Evolutionary conservation across 2,797 vertebrate genomes (phyloP).

Genomic region (Pyrocephalus nanus): DNA sequence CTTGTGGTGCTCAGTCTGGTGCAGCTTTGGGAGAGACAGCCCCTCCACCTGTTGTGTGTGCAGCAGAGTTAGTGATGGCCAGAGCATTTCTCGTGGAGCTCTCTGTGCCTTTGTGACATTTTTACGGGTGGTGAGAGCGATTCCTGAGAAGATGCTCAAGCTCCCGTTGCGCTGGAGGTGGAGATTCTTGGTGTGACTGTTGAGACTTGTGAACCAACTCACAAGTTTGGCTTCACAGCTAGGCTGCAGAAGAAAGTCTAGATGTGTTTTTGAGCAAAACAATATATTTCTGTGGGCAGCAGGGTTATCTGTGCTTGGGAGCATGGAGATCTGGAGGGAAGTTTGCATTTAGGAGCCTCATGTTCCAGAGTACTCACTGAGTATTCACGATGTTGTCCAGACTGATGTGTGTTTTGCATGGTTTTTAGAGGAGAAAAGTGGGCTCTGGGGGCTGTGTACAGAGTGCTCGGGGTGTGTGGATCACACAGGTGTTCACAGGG

Average conservation of each 20-base stretch:
- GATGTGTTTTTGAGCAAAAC: neutral
- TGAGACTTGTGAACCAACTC: neutral
- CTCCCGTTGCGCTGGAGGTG: neutral
- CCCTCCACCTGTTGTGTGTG: rapidly evolving
- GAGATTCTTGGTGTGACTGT: neutral
- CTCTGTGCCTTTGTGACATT: neutral
- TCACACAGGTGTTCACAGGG: rapidly evolving
- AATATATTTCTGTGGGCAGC: rapidly evolving
- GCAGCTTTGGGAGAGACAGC: neutral
- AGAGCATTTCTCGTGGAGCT: neutral
- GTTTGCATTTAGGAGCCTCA: neutral
- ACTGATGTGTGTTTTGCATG: rapidly evolving
- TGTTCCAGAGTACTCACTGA: neutral
- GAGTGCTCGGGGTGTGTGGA: neutral
- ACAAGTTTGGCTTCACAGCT: neutral
- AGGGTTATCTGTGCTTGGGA: neutral
- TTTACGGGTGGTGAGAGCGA: neutral
- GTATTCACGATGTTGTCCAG: neutral
- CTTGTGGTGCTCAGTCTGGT: neutral
- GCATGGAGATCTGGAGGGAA: neutral
- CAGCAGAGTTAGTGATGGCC: neutral
- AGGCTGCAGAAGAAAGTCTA: neutral
- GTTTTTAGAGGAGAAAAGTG: neutral
- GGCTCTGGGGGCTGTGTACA: neutral
- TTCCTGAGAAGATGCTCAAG: neutral